Evolutionary conservation across 1,140 invertebrate species (phyloP).

Genomic region (Drosophila serrata): DNA sequence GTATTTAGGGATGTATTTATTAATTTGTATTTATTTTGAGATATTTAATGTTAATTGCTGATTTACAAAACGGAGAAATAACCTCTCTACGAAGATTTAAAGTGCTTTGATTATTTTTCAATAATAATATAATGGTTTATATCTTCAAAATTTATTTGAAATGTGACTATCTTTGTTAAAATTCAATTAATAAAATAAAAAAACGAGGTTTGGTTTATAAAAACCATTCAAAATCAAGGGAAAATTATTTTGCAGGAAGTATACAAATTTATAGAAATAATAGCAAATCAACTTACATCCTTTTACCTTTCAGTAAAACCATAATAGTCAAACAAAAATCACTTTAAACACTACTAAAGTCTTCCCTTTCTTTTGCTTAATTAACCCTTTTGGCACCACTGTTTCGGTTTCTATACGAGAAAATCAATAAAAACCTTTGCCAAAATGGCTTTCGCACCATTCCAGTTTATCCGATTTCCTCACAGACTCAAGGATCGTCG

Average conservation of each 20-base stretch:
- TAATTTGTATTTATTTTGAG: background rate
- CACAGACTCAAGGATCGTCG: constrained; percentile 25
- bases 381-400: constrained; percentile 23
- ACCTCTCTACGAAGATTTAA: background rate
- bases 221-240: background rate
- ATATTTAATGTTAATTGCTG: background rate
- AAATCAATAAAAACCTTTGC: constrained; percentile 68
- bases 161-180: too few species aligned
- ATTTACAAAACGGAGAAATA: background rate
- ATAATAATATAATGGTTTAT: too few species aligned
- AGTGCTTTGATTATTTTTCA: too few species aligned
- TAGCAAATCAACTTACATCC: background rate
- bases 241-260: too few species aligned
- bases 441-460: constrained; percentile 73
- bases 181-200: too few species aligned
- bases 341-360: background rate
- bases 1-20: too few species aligned
- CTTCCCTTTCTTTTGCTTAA: constrained; percentile 1
- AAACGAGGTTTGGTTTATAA: background rate
- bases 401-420: constrained; percentile 13
- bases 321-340: background rate
- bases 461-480: constrained; percentile 68
- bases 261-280: background rate
- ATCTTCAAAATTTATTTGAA: too few species aligned
- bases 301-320: background rate